Evolutionary conservation across 2,113 vertebrate genomes (phyloP).

Genomic region (Gymnocephalus cernua): DNA sequence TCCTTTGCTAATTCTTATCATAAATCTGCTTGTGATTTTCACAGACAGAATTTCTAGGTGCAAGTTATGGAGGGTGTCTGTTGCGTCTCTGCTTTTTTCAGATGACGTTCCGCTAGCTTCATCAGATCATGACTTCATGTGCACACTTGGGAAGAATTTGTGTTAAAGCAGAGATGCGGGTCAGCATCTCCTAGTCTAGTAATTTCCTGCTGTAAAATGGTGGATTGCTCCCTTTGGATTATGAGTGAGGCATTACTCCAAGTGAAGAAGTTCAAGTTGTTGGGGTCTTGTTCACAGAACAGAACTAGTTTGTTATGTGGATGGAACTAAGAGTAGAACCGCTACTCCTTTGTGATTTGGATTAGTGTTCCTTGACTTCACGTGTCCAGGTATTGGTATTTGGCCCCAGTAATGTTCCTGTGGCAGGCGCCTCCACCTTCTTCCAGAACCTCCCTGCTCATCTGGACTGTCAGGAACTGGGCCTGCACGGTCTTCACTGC

Average conservation of each 20-base stretch:
- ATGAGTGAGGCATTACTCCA: background rate
- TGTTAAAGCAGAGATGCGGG: background rate
- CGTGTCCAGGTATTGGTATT: constrained; percentile 84
- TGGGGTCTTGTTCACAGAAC: background rate
- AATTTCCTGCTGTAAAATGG: background rate
- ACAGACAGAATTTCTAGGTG: too few relatives aligned
- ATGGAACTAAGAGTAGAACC: background rate
- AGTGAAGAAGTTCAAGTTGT: background rate
- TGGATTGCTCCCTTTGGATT: background rate
- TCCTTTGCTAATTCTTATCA: constrained; percentile 80
- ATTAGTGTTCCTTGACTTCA: constrained; percentile 80
- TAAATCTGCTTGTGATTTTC: background rate
- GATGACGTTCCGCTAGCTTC: background rate
- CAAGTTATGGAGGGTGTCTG: too few relatives aligned
- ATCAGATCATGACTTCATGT: background rate
- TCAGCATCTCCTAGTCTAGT: background rate
- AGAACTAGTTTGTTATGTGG: background rate
- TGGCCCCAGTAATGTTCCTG: constrained; percentile 85
- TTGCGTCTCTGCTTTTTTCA: background rate
- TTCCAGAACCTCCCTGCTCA: constrained; percentile 77
- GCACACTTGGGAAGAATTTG: background rate
- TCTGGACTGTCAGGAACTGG: constrained; percentile 82
- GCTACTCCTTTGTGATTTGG: constrained; percentile 13
- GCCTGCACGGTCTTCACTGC: constrained; percentile 68
- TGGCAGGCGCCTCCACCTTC: constrained; percentile 73